Evolutionary conservation across 1,140 invertebrate species (phyloP).

Genomic region (Rhyzopertha dominica): DNA sequence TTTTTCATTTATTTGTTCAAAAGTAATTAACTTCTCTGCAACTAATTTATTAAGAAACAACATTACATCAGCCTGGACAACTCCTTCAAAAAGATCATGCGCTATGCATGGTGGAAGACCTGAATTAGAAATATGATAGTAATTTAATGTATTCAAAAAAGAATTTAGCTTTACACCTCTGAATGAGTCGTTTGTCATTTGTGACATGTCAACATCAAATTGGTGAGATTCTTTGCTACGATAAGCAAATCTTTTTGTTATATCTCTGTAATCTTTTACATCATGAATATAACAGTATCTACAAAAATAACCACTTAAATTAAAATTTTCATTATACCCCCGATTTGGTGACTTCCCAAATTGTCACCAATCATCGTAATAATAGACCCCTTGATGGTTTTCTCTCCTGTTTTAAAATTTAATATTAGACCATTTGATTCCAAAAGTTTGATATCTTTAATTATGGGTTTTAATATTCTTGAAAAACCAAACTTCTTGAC

Average conservation of each 20-base stretch:
- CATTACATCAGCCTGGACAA: conserved; percentile 9
- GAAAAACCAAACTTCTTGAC: conserved; percentile 25
- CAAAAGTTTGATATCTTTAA: conserved; percentile 35
- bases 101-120: conserved; percentile 10
- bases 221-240: conserved; percentile 3
- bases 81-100: conserved; percentile 13
- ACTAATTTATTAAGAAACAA: conserved; percentile 5
- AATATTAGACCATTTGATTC: conserved; percentile 31
- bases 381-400: conserved; percentile 5
- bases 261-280: not conserved
- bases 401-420: not conserved
- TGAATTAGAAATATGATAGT: conserved; percentile 11
- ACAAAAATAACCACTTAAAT: conserved; percentile 3
- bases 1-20: conserved; percentile 1
- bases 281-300: conserved; percentile 3
- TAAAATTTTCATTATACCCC: conserved; percentile 11
- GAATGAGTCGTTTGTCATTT: not conserved
- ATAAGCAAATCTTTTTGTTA: not conserved
- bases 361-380: conserved; percentile 10
- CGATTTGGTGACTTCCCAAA: conserved; percentile 15
- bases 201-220: not conserved
- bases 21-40: no score
- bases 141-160: conserved; percentile 1
- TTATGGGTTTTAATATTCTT: conserved; percentile 31
- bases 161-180: conserved; percentile 5